phyloP scores from a whole-genome alignment of 1,140 invertebrate species.

The Steinernema feltiae region DNA sequence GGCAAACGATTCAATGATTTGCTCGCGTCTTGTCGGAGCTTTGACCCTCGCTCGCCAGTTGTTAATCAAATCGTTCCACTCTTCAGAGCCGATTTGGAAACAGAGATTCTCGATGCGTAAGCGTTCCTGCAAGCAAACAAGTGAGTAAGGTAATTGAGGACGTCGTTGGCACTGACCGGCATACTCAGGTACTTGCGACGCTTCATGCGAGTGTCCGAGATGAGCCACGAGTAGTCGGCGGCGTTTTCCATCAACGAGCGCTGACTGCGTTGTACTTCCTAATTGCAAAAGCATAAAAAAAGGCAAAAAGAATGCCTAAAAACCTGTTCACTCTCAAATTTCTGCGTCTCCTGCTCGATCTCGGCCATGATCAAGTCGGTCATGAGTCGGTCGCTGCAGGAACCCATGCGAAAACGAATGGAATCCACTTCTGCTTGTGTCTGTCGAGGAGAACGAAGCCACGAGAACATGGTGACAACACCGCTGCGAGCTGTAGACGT shows the following conservation, averaged over 20 bases:
- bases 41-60: background rate
- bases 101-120: background rate
- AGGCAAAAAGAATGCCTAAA: background rate
- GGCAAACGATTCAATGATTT: background rate
- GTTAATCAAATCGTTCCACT: conserved; percentile 6
- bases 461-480: background rate
- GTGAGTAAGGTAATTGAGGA: background rate
- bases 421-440: background rate
- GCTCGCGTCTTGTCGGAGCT: background rate
- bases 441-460: background rate
- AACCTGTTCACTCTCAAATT: conserved; percentile 5
- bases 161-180: background rate
- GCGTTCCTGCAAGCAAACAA: background rate
- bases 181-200: background rate
- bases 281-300: background rate
- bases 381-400: background rate
- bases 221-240: conserved; percentile 7
- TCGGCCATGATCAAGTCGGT: background rate
- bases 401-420: background rate
- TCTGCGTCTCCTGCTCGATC: background rate
- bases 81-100: background rate
- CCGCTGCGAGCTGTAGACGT: no score
- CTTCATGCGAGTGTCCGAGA: background rate
- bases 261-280: background rate
- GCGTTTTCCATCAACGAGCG: background rate